Evolutionary conservation across 2,888 invertebrate genomes (phyloP).

Genomic region (Eubasilissa splendida): DNA sequence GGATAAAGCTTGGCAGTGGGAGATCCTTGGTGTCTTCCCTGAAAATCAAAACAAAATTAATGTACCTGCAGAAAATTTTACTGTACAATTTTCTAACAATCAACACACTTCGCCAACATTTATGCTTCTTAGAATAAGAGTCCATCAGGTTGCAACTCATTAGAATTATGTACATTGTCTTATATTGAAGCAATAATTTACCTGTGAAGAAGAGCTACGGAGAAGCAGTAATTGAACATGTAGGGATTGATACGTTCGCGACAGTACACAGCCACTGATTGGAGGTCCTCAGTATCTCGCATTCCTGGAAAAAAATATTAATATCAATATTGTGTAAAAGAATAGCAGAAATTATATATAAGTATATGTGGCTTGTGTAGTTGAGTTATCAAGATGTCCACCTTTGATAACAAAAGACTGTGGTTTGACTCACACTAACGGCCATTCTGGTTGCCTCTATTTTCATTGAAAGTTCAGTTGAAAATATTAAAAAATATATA

Average conservation of each 20-base stretch:
- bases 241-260: slow-evolving; percentile 82
- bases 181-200: slow-evolving; percentile 57
- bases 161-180: not conserved
- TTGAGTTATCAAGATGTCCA: too few species aligned
- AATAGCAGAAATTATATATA: too few species aligned
- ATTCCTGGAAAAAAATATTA: slow-evolving; percentile 71
- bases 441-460: not conserved
- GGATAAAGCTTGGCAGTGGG: slow-evolving; percentile 81
- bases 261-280: slow-evolving; percentile 78
- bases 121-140: too few species aligned
- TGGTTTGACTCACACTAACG: not conserved
- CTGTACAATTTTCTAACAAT: too few species aligned
- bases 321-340: not conserved
- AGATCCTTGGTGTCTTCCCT: slow-evolving; percentile 79
- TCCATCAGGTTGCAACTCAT: not conserved
- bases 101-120: too few species aligned
- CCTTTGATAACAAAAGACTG: too few species aligned
- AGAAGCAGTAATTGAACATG: slow-evolving; percentile 83
- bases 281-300: slow-evolving; percentile 79
- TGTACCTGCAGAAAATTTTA: too few species aligned
- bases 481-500: not conserved
- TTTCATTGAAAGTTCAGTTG: too few species aligned
- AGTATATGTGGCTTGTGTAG: too few species aligned
- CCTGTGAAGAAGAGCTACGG: slow-evolving; percentile 82
- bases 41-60: slow-evolving; percentile 46